These are phyloP conservation scores for Arizona elegans DNA, from an alignment of 2,113 vertebrate species.

Conservation along the genomic window DNA sequence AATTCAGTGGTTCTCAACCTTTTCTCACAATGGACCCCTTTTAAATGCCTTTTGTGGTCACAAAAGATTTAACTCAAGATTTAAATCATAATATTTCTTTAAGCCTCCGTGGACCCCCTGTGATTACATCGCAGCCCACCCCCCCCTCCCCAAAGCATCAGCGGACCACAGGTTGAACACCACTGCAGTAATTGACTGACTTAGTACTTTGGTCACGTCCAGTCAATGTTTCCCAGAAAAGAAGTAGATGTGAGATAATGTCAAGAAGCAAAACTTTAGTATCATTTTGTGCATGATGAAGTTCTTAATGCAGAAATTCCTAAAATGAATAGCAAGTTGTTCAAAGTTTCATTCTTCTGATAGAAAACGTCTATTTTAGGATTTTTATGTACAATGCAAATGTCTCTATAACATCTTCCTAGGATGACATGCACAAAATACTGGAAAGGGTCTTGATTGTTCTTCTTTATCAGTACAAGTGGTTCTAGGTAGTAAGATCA, in stretches of 20 bases:
- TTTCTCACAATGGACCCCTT: not conserved
- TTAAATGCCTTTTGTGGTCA: not conserved
- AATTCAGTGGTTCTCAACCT: not conserved
- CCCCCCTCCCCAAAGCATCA: no score
- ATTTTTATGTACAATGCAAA: not conserved
- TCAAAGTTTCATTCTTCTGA: not conserved
- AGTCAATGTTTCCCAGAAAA: not conserved
- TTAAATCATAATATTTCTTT: no score
- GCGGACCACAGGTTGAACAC: no score
- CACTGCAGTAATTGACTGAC: not conserved
- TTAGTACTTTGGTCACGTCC: not conserved
- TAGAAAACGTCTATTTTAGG: not conserved
- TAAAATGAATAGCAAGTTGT: not conserved
- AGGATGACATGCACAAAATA: not conserved
- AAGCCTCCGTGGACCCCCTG: no score
- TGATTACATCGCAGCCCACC: no score
- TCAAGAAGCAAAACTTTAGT: not conserved
- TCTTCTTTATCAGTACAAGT: not conserved
- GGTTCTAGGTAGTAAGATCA: not conserved
- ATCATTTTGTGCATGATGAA: not conserved
- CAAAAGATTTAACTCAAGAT: no score
- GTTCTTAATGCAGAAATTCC: not conserved
- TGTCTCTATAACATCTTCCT: not conserved
- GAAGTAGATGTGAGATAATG: not conserved
- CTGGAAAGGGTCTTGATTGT: not conserved